These are phyloP conservation scores for Listronotus oregonensis DNA, from an alignment of 1,140 invertebrate genomes.

Conservation along the genomic window DNA sequence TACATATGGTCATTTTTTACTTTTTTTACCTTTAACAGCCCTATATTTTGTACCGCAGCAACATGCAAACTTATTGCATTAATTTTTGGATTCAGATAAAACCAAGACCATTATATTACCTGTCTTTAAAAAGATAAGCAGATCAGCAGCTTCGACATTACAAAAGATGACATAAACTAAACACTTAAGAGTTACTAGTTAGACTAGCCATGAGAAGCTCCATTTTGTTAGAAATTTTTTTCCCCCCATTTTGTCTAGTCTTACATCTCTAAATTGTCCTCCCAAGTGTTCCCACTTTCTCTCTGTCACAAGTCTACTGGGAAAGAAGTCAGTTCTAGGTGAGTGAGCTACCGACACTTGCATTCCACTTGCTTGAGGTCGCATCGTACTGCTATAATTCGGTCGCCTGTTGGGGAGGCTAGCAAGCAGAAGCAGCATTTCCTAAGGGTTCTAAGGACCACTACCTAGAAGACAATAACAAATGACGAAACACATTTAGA, in stretches of 20 bases:
- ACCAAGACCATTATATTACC: too few species aligned
- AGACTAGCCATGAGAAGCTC: constrained; percentile 93
- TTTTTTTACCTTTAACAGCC: too few species aligned
- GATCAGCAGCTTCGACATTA: too few species aligned
- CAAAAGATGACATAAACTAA: background rate
- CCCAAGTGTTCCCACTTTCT: constrained; percentile 91
- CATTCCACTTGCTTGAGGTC: constrained; percentile 68
- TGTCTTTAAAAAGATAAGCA: too few species aligned
- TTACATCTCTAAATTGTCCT: constrained; percentile 89
- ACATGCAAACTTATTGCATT: too few species aligned
- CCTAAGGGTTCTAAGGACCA: constrained; percentile 88
- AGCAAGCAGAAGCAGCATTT: constrained; percentile 86
- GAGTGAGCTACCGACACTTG: constrained; percentile 80
- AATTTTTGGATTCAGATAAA: too few species aligned
- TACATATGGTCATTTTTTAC: too few species aligned
- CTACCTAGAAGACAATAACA: constrained; percentile 43
- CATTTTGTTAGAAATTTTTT: constrained; percentile 95
- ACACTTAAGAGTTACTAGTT: constrained; percentile 63
- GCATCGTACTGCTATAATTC: constrained; percentile 87
- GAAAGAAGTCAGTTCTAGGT: constrained; percentile 84
- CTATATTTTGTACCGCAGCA: too few species aligned
- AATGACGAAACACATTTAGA: too few species aligned
- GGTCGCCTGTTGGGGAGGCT: constrained; percentile 81
- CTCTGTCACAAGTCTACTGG: constrained; percentile 83
- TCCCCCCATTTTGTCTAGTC: constrained; percentile 95